phyloP scores from a whole-genome alignment of 35 echinoderm and acorn worm genomes.

The Eucidaris tribuloides region DNA sequence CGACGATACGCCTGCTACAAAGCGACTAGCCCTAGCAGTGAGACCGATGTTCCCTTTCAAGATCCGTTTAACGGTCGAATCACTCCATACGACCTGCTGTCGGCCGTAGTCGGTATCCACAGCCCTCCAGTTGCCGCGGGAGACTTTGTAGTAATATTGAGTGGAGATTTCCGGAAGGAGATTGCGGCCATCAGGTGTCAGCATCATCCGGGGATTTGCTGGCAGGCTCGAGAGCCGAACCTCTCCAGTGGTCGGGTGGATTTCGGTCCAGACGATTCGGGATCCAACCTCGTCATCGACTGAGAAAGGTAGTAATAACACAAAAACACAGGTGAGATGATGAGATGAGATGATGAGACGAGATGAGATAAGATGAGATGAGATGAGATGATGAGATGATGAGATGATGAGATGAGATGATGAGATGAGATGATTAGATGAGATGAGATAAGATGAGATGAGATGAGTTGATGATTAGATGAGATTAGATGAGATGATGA shows the following conservation, averaged over 20 bases:
- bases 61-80: not conserved
- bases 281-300: slow-evolving; percentile 35
- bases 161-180: slow-evolving; percentile 16
- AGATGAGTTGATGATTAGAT: not conserved
- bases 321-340: no score
- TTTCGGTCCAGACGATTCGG: slow-evolving; percentile 48
- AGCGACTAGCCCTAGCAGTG: not conserved
- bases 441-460: not conserved
- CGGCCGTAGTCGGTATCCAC: slow-evolving; percentile 46
- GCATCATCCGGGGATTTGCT: slow-evolving; percentile 42
- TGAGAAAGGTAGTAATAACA: no score
- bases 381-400: not conserved
- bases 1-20: slow-evolving; percentile 16
- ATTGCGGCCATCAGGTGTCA: not conserved
- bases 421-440: not conserved
- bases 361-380: not conserved
- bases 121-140: slow-evolving; percentile 38
- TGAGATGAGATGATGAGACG: not conserved
- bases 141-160: slow-evolving; percentile 9
- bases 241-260: not conserved
- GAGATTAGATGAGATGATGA: not conserved
- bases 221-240: slow-evolving; percentile 44
- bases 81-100: slow-evolving; percentile 63
- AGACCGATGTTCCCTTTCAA: not conserved
- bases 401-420: not conserved